Base-by-base conservation (phyloP, 2,113 vertebrate species). In the Nipponia nippon region DNA sequence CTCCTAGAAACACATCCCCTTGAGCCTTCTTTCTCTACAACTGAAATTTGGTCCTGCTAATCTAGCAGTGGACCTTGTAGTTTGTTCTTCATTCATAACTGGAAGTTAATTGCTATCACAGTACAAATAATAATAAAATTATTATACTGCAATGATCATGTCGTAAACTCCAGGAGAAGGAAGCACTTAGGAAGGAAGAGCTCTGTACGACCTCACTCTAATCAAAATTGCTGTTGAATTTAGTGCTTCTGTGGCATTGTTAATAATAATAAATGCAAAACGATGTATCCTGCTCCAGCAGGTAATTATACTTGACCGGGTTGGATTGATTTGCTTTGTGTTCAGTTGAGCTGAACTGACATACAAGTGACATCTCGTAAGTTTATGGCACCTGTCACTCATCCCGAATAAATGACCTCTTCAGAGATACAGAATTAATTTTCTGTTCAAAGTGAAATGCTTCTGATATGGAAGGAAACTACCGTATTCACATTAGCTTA, bases 301-400 rank as follows among this genome's bases (percentile, higher is more conserved):
- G 65, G 65, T 95, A 95, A 95, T 95, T 95, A 72, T 72, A 89
- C 76, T 87, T 95, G 95, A 90, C 84, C 84, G 13, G 53, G 30
- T 20, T 85, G 84, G 78, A 89, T 66, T 89, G 49, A 96, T 96
- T 92, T 95, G 55, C 85, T 96, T 96, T 94, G 84, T 92, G 67
- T 82, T 67, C 77, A 49, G 40, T 44, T 91, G 89, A 93, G 86
- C 80, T 87, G 86, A 97, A 93, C 46, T 83, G 67, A 95, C 82
- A 29, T 90, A 47, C 53, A 72, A 75, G 30, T 81, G 90, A 73
- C 87, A 81, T 79, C 49, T 89, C 17, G 47, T 32, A 87, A 90
- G 92, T 47, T 73, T 83, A 67, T 84, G 83, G 65, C 72, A 89
- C 52, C 87, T 95, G 90, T 56, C 93, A 91, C 46, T 95, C 89